These are phyloP conservation scores for Cherax destructor DNA, from an alignment of 1,140 invertebrate genomes.

Conservation along the genomic window DNA sequence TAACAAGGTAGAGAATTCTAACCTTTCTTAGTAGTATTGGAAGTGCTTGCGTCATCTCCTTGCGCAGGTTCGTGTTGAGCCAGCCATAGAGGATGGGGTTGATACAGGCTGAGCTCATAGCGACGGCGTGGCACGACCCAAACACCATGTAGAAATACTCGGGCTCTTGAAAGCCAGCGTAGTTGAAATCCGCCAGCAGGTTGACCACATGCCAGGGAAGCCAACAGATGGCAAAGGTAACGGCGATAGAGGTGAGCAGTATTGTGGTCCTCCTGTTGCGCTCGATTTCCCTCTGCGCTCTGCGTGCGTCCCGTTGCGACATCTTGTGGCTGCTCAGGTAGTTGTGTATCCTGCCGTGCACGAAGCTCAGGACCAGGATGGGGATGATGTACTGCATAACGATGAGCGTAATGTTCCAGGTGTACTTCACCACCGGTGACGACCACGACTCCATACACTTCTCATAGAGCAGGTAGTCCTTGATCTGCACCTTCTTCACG, in stretches of 20 bases:
- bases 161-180: conserved; percentile 57
- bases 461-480: conserved; percentile 74
- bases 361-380: conserved; percentile 77
- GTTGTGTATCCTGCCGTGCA: conserved; percentile 78
- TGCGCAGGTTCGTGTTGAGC: conserved; percentile 77
- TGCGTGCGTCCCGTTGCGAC: conserved; percentile 70
- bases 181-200: conserved; percentile 75
- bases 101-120: conserved; percentile 79
- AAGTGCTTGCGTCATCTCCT: conserved; percentile 72
- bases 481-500: conserved; percentile 74
- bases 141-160: conserved; percentile 74
- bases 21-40: conserved; percentile 48
- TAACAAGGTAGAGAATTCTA: neutral
- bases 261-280: conserved; percentile 78
- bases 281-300: conserved; percentile 75
- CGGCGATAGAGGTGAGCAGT: conserved; percentile 76
- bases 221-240: conserved; percentile 78
- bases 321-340: conserved; percentile 74
- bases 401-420: conserved; percentile 78
- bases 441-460: conserved; percentile 77
- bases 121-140: conserved; percentile 79
- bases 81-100: conserved; percentile 80
- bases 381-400: conserved; percentile 79
- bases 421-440: conserved; percentile 75
- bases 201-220: conserved; percentile 79